phyloP scores from a whole-genome alignment of 2,888 invertebrate species.

The Pyrrhopygopsis socrates region DNA sequence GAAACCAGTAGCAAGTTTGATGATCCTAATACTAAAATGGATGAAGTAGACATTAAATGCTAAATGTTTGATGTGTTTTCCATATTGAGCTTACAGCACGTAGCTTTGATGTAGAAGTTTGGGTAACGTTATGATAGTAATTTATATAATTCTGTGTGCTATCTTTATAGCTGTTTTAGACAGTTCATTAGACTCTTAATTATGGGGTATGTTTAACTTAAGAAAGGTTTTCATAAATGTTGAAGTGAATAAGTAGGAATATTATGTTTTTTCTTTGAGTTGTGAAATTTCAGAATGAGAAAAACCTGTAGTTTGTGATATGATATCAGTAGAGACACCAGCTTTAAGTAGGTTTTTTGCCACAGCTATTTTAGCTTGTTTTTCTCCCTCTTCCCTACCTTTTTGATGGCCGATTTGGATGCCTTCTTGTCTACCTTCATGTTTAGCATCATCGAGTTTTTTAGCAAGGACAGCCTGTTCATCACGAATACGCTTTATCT shows the following conservation, averaged over 20 bases:
- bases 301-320: conserved; percentile 27
- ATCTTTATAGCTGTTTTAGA: conserved; percentile 29
- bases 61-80: conserved; percentile 26
- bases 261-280: conserved; percentile 24
- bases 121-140: conserved; percentile 30
- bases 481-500: background rate
- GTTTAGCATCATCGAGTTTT: conserved; percentile 32
- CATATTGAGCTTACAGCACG: conserved; percentile 30
- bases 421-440: background rate
- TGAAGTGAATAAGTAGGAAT: conserved; percentile 1
- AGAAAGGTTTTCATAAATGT: conserved; percentile 2
- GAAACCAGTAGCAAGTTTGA: conserved; percentile 31
- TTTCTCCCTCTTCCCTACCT: no score
- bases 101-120: conserved; percentile 31
- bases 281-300: conserved; percentile 37
- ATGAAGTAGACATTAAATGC: conserved; percentile 29
- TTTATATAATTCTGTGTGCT: conserved; percentile 31
- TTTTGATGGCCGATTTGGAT: conserved; percentile 35
- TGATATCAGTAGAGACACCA: conserved; percentile 32
- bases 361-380: background rate
- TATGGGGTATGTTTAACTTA: conserved; percentile 5
- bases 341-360: conserved; percentile 42
- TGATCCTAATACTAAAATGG: conserved; percentile 21
- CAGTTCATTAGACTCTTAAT: conserved; percentile 30
- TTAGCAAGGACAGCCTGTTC: background rate